Conservation (phyloP, 2,888 invertebrate species). For the Tenthredo scrophulariae region DNA sequence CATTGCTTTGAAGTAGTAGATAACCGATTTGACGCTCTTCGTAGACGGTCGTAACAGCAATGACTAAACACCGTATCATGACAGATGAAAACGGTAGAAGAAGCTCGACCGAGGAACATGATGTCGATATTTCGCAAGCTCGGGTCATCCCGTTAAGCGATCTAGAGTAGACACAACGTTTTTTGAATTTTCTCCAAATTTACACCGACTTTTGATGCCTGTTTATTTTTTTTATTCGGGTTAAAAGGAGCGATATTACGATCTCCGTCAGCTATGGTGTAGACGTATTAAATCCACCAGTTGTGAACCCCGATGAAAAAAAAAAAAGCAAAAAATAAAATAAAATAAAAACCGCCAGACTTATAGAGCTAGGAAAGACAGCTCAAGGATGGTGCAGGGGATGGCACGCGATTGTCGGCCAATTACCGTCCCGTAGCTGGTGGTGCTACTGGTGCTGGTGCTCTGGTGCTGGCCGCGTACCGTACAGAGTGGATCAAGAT, state of each 20-base stretch:
- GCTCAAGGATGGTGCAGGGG: slow-evolving; percentile 57
- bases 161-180: not conserved
- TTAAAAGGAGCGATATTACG: not conserved
- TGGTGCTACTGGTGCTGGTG: slow-evolving; percentile 27
- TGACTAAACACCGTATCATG: not conserved
- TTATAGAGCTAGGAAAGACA: slow-evolving; percentile 56
- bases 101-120: not conserved
- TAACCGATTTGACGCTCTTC: slow-evolving; percentile 38
- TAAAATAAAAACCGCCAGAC: not conserved
- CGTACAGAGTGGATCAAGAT: slow-evolving; percentile 70
- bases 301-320: not conserved
- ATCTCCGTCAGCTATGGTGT: not conserved
- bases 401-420: slow-evolving; percentile 48
- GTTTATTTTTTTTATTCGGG: not conserved
- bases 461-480: slow-evolving; percentile 59
- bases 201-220: not conserved
- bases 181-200: not conserved
- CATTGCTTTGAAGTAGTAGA: slow-evolving; percentile 48
- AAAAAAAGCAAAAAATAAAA: not conserved
- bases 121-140: not conserved
- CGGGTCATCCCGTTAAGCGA: not conserved
- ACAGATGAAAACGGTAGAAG: not conserved
- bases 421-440: slow-evolving; percentile 49
- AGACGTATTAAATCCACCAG: not conserved
- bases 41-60: slow-evolving; percentile 2